A percentile compares a stretch with the other conserved stretches of the same genome.
Evolutionary conservation across 2,113 vertebrate species (phyloP).

Genomic region (Sisor rabdophorus): DNA sequence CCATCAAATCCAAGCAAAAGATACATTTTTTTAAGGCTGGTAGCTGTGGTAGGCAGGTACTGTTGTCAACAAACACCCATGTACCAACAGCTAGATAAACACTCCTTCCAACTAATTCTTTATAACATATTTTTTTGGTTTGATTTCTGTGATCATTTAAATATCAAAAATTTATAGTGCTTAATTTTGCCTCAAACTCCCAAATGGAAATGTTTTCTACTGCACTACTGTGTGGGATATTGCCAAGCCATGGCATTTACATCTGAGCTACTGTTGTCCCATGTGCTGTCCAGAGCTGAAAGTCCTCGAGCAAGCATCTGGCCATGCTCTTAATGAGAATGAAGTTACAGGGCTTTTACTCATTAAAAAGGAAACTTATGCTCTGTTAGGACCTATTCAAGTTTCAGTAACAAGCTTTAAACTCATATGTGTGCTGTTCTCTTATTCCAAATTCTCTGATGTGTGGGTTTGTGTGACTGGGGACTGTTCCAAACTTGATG

Average conservation of each 20-base stretch:
- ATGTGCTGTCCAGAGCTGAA: slow-evolving; percentile 14
- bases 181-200: neutral
- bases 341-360: slow-evolving; percentile 12
- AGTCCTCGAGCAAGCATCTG: slow-evolving; percentile 31
- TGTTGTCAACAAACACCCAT: neutral
- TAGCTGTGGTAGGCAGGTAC: neutral
- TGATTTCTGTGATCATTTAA: neutral
- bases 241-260: neutral
- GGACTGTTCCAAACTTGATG: neutral
- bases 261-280: slow-evolving; percentile 4
- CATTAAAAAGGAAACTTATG: slow-evolving; percentile 8
- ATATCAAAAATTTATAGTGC: neutral
- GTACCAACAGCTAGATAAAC: neutral
- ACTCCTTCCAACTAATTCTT: neutral
- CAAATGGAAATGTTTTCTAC: neutral
- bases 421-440: neutral
- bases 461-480: neutral
- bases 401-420: neutral
- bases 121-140: neutral
- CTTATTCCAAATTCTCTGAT: neutral
- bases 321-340: slow-evolving; percentile 22
- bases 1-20: slow-evolving; percentile 40
- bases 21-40: neutral
- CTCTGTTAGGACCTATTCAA: slow-evolving; percentile 9
- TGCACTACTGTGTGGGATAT: neutral